A percentile compares a stretch with the other conserved stretches of the same genome.
phyloP scores from a whole-genome alignment of 2,888 invertebrate genomes.

The Synanthedon myopaeformis region DNA sequence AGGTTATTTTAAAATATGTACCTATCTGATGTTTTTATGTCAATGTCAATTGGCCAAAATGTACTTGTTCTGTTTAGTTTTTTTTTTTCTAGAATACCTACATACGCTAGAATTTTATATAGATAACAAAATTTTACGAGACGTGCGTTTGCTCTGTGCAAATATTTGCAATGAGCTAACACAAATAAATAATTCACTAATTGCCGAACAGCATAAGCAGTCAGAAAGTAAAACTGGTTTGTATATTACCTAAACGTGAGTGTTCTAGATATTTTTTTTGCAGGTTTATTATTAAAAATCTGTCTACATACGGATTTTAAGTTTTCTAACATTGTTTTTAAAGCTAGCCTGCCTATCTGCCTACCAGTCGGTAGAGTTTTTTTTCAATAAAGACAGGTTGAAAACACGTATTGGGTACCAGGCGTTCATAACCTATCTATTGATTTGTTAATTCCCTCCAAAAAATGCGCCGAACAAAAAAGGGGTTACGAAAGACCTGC shows the following conservation, averaged over 20 bases:
- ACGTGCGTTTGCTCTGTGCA: background rate
- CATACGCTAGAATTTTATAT: too few relatives aligned
- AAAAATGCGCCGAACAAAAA: conserved; percentile 52
- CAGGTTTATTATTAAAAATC: conserved; percentile 7
- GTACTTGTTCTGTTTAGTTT: too few relatives aligned
- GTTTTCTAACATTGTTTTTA: background rate
- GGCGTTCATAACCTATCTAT: conserved; percentile 51
- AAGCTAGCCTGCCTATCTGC: background rate
- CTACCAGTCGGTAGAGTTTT: conserved; percentile 1
- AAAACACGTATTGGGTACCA: conserved; percentile 17
- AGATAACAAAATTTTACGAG: too few relatives aligned
- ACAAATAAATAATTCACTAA: background rate
- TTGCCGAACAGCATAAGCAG: conserved; percentile 2
- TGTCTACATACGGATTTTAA: background rate
- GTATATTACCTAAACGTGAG: conserved; percentile 34
- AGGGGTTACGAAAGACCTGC: conserved; percentile 59
- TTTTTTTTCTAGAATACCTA: too few relatives aligned
- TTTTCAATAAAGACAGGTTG: background rate
- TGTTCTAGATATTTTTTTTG: conserved; percentile 29
- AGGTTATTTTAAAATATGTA: too few relatives aligned
- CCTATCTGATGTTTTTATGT: too few relatives aligned
- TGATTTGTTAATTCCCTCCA: conserved; percentile 59
- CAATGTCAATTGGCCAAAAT: too few relatives aligned
- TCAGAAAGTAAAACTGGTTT: conserved; percentile 31
- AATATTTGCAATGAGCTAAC: background rate